These are phyloP conservation scores for Zeus faber DNA, from an alignment of 2,113 vertebrate genomes.

Conservation along the genomic window DNA sequence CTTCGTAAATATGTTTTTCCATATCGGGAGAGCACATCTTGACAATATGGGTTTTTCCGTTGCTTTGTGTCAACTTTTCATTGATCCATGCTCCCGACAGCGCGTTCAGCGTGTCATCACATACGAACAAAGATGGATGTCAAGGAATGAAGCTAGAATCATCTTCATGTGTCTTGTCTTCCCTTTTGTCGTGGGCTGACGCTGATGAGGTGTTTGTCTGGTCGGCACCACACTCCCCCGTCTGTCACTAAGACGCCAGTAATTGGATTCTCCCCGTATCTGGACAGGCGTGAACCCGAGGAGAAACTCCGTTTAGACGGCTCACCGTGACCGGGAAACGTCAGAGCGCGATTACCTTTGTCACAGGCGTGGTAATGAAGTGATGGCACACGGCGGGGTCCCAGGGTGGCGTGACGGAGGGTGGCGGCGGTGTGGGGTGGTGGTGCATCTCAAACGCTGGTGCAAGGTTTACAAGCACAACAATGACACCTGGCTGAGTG, in stretches of 20 bases:
- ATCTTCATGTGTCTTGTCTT: too few relatives aligned
- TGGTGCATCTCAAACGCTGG: too few relatives aligned
- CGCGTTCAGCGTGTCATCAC: too few relatives aligned
- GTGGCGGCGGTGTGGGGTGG: not conserved
- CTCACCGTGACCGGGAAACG: constrained; percentile 22
- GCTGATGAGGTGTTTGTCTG: not conserved
- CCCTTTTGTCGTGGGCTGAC: not conserved
- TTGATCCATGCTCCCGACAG: too few relatives aligned
- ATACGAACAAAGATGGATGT: too few relatives aligned
- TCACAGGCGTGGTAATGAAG: constrained; percentile 39
- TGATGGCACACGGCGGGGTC: constrained; percentile 17
- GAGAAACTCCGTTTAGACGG: constrained; percentile 22
- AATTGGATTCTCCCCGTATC: constrained; percentile 11
- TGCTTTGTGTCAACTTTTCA: too few relatives aligned
- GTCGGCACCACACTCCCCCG: not conserved
- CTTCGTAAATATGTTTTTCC: too few relatives aligned
- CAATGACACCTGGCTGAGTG: too few relatives aligned
- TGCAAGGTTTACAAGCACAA: too few relatives aligned
- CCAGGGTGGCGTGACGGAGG: not conserved
- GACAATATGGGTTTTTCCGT: too few relatives aligned
- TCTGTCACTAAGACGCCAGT: not conserved
- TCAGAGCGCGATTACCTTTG: constrained; percentile 29
- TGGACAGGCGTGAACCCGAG: constrained; percentile 20
- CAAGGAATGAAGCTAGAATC: too few relatives aligned
- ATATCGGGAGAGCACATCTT: too few relatives aligned